These are phyloP conservation scores for Microdon myrmicae DNA, from an alignment of 2,888 invertebrate species.

Conservation along the genomic window DNA sequence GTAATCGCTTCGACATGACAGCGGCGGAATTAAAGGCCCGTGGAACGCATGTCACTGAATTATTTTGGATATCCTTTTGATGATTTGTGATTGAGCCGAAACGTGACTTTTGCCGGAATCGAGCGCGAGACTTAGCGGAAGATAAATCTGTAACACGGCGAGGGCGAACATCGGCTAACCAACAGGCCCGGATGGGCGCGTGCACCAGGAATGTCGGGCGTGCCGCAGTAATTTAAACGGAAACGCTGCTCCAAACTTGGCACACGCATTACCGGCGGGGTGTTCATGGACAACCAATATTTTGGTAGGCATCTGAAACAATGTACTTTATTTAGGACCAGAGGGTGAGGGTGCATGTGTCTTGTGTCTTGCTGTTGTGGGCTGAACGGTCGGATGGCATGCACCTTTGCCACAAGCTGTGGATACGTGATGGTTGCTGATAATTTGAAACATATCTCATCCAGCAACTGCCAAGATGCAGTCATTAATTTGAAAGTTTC, in stretches of 20 bases:
- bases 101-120: conserved; percentile 46
- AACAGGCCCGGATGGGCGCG: conserved; percentile 16
- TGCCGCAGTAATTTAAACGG: conserved; percentile 50
- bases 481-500: conserved; percentile 10
- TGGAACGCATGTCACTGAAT: conserved; percentile 44
- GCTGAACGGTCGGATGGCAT: conserved; percentile 17
- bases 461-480: conserved; percentile 14
- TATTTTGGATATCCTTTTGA: conserved; percentile 47
- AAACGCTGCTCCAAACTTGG: conserved; percentile 26
- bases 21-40: conserved; percentile 35
- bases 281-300: conserved; percentile 8
- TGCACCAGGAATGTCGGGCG: conserved; percentile 49
- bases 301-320: conserved; percentile 29
- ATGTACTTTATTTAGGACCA: conserved; percentile 35
- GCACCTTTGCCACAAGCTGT: conserved; percentile 41
- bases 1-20: conserved; percentile 7
- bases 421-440: conserved; percentile 40
- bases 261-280: background rate
- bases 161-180: background rate
- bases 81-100: conserved; percentile 49
- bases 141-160: background rate
- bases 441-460: conserved; percentile 20
- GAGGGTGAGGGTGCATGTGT: conserved; percentile 30
- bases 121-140: background rate
- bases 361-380: conserved; percentile 5